Evolutionary conservation across 92 coral and sea anemone genomes (phyloP).

Genomic region (Anthopleura xanthogrammica): DNA sequence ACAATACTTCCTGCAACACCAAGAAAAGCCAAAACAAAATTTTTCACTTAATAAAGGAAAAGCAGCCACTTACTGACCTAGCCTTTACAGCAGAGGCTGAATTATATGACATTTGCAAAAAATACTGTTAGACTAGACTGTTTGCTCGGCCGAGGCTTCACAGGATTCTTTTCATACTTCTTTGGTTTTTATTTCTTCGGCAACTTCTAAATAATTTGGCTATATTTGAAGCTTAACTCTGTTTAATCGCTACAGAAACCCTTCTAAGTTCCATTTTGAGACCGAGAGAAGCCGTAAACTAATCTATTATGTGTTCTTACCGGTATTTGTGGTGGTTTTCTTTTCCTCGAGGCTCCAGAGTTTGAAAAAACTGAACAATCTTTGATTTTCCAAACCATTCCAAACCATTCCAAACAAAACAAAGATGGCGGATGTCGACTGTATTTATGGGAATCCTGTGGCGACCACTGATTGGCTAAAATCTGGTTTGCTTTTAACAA

Average conservation of each 20-base stretch:
- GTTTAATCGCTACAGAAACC: too few species aligned
- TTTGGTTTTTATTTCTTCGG: not conserved
- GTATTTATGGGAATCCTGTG: constrained; percentile 2
- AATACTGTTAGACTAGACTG: too few species aligned
- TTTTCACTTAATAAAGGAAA: too few species aligned
- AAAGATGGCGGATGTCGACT: not conserved
- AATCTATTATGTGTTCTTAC: not conserved
- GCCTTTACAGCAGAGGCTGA: too few species aligned
- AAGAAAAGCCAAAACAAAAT: too few species aligned
- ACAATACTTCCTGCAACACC: too few species aligned
- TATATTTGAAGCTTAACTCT: too few species aligned
- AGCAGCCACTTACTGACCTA: too few species aligned
- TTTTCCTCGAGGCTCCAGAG: not conserved
- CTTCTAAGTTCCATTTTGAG: not conserved
- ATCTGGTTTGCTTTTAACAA: too few species aligned
- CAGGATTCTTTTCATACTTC: too few species aligned
- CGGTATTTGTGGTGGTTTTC: not conserved
- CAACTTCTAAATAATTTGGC: not conserved
- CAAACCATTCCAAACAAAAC: not conserved
- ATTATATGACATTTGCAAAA: too few species aligned
- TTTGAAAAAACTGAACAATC: not conserved
- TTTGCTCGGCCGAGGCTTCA: too few species aligned
- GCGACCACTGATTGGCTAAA: not conserved
- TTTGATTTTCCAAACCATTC: not conserved
- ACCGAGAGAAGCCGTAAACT: not conserved